Evolutionary conservation across 2,113 vertebrate genomes (phyloP).

Genomic region (Egretta garzetta): DNA sequence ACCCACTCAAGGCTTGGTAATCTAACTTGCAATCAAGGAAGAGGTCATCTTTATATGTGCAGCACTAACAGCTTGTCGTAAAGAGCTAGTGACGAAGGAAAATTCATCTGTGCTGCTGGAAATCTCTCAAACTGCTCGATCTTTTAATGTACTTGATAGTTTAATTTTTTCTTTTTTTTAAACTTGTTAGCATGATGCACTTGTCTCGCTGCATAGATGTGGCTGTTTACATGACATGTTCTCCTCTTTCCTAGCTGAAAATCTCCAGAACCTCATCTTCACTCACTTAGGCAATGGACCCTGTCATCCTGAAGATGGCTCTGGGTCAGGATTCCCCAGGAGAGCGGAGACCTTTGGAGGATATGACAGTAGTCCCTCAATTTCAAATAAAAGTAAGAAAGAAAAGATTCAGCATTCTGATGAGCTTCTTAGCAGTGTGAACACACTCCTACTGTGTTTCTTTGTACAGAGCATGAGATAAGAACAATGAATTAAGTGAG

Average conservation of each 20-base stretch:
- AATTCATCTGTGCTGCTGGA: not conserved
- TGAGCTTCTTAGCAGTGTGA: not conserved
- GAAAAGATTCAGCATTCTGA: not conserved
- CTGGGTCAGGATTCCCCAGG: constrained; percentile 58
- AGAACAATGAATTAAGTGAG: not conserved
- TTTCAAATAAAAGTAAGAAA: constrained; percentile 81
- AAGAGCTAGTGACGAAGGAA: not conserved
- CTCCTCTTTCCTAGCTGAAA: constrained; percentile 79
- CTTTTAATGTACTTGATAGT: not conserved
- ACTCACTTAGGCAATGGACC: constrained; percentile 63
- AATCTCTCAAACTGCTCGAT: not conserved
- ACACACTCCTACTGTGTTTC: not conserved
- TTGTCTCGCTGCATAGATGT: not conserved
- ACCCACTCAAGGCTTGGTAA: not conserved
- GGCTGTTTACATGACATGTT: not conserved
- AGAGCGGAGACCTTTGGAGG: constrained; percentile 89
- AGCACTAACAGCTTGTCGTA: not conserved
- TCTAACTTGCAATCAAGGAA: not conserved
- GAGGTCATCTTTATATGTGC: not conserved
- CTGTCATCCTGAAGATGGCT: constrained; percentile 70
- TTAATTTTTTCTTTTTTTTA: not conserved
- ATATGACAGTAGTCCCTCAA: constrained; percentile 76
- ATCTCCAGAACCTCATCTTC: constrained; percentile 87
- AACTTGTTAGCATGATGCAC: not conserved
- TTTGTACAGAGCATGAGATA: not conserved